These are phyloP conservation scores for Calephelis virginiensis DNA, from an alignment of 1,140 invertebrate species.

Conservation along the genomic window DNA sequence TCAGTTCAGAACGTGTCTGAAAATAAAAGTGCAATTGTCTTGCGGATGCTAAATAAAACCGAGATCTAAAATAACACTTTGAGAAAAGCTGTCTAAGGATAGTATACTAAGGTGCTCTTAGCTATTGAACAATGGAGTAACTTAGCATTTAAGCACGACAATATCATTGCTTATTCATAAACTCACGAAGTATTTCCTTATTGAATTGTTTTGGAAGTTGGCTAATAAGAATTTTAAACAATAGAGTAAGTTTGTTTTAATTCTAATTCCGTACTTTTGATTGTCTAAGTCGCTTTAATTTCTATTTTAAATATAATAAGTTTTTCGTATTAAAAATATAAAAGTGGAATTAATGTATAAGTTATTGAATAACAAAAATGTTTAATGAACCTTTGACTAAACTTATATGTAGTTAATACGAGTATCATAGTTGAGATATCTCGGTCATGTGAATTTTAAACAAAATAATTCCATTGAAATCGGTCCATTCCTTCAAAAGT, in stretches of 20 bases:
- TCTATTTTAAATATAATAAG: neutral
- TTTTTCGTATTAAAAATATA: too few relatives aligned
- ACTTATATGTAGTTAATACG: too few relatives aligned
- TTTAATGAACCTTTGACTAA: too few relatives aligned
- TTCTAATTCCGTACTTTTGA: neutral
- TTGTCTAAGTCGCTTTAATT: neutral
- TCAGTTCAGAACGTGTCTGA: too few relatives aligned
- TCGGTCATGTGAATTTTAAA: too few relatives aligned
- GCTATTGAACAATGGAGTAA: constrained; percentile 4
- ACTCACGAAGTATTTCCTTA: neutral
- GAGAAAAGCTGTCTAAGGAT: neutral
- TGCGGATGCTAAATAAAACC: neutral
- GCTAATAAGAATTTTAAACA: constrained; percentile 8
- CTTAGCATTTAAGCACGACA: constrained; percentile 7
- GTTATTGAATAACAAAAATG: too few relatives aligned
- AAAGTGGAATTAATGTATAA: too few relatives aligned
- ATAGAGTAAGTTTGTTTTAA: constrained; percentile 1
- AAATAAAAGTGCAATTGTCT: too few relatives aligned
- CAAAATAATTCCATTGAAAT: too few relatives aligned
- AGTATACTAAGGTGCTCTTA: neutral
- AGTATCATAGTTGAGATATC: too few relatives aligned
- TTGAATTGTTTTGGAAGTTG: constrained; percentile 5
- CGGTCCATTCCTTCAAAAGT: too few relatives aligned
- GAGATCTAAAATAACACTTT: neutral
- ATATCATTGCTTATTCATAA: constrained; percentile 14